These are phyloP conservation scores for Dasyurus viverrinus DNA, from an alignment of 2,113 vertebrate genomes.

Conservation along the genomic window DNA sequence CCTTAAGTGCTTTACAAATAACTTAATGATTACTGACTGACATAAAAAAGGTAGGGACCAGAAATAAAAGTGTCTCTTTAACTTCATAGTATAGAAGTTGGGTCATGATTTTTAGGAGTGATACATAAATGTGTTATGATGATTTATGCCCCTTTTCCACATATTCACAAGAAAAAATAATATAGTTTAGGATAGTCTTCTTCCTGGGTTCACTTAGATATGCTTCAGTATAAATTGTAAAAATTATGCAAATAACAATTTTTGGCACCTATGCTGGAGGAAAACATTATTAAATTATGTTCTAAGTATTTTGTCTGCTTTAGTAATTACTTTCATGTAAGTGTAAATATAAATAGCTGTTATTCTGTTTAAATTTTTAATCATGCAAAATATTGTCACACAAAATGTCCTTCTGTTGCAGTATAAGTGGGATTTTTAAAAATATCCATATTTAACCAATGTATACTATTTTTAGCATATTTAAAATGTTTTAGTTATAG, in stretches of 20 bases:
- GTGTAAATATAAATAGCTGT: slow-evolving; percentile 83
- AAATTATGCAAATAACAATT: slow-evolving; percentile 78
- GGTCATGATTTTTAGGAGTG: slow-evolving; percentile 73
- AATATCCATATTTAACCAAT: slow-evolving; percentile 79
- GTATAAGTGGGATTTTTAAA: slow-evolving; percentile 76
- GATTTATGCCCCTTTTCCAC: slow-evolving; percentile 70
- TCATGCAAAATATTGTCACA: slow-evolving; percentile 78
- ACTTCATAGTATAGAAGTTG: slow-evolving; percentile 68
- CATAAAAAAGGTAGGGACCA: slow-evolving; percentile 78
- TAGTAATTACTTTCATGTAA: slow-evolving; percentile 81
- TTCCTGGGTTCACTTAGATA: slow-evolving; percentile 72
- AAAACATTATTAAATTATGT: slow-evolving; percentile 82
- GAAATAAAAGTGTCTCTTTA: slow-evolving; percentile 69
- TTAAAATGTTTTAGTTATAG: slow-evolving; percentile 81
- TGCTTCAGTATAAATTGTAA: slow-evolving; percentile 70
- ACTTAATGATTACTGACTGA: neutral
- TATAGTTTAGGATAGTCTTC: slow-evolving; percentile 67
- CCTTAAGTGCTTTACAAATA: neutral
- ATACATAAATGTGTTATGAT: slow-evolving; percentile 74
- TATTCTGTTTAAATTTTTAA: slow-evolving; percentile 83
- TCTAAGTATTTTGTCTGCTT: slow-evolving; percentile 82
- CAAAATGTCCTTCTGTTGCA: slow-evolving; percentile 81
- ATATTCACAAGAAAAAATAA: slow-evolving; percentile 62
- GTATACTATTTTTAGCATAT: slow-evolving; percentile 83
- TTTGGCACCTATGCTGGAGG: slow-evolving; percentile 79